Percentiles rank a stretch among this genome's conserved stretches.
Conservation (phyloP, 1,140 invertebrate genomes). For the Linepithema humile region DNA sequence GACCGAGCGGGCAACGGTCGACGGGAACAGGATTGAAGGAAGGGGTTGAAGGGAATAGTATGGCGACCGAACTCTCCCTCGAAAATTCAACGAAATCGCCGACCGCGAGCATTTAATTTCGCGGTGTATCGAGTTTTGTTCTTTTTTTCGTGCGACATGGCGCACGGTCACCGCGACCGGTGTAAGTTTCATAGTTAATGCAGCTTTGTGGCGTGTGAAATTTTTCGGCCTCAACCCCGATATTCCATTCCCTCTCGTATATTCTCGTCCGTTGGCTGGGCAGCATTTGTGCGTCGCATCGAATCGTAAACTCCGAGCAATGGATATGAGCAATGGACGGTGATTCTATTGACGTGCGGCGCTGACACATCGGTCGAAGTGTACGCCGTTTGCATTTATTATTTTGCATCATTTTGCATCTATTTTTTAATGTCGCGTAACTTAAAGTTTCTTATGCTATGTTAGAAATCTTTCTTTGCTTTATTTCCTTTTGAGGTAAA, state of each 20-base stretch:
- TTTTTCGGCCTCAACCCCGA: slow-evolving; percentile 1
- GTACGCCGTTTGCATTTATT: neutral
- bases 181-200: slow-evolving; percentile 52
- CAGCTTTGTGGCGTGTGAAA: slow-evolving; percentile 17
- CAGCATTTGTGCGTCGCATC: neutral
- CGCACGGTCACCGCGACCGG: neutral
- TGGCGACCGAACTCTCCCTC: neutral
- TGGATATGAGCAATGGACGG: neutral
- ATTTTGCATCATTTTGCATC: neutral
- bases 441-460: neutral
- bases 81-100: slow-evolving; percentile 31
- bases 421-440: neutral
- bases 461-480: too few species aligned
- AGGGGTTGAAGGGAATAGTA: neutral
- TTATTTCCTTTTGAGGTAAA: too few species aligned
- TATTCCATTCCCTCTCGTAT: too few species aligned
- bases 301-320: neutral
- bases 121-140: slow-evolving; percentile 17
- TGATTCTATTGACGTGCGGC: neutral
- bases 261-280: too few species aligned
- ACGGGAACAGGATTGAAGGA: neutral
- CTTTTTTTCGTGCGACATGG: neutral
- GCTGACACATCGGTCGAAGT: neutral
- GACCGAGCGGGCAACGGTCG: neutral
- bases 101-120: slow-evolving; percentile 49